These are phyloP conservation scores for Sericinus montela DNA, from an alignment of 2,888 invertebrate species.

Conservation along the genomic window DNA sequence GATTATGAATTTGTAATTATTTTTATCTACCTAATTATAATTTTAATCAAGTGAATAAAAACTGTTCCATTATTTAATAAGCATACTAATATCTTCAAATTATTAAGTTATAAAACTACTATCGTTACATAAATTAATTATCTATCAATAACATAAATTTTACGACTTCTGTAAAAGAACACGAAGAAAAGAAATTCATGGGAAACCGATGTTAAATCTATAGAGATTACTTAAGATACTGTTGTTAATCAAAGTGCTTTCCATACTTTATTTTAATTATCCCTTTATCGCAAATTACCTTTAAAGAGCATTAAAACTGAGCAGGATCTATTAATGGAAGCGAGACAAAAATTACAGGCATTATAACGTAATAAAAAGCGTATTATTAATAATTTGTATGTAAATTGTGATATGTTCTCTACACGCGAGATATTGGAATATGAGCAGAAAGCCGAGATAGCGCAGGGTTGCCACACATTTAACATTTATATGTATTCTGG, in stretches of 20 bases:
- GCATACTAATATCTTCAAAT: neutral
- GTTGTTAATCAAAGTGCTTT: constrained; percentile 1
- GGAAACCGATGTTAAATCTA: constrained; percentile 5
- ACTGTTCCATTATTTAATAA: no score
- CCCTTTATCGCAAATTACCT: constrained; percentile 16
- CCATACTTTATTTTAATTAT: constrained; percentile 7
- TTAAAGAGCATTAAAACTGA: constrained; percentile 4
- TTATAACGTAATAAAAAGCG: constrained; percentile 15
- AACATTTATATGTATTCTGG: constrained; percentile 12
- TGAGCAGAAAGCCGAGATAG: constrained; percentile 1
- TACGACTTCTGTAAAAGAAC: neutral
- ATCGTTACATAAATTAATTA: constrained; percentile 1
- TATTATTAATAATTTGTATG: constrained; percentile 18
- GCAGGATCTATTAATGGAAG: constrained; percentile 15
- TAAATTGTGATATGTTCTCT: constrained; percentile 12
- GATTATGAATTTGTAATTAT: no score
- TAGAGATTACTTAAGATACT: neutral
- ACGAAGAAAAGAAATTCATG: constrained; percentile 1
- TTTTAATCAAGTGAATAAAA: no score
- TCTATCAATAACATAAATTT: constrained; percentile 6
- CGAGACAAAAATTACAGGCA: constrained; percentile 14
- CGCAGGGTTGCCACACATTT: constrained; percentile 8
- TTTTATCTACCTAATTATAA: no score
- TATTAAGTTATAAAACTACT: constrained; percentile 8
- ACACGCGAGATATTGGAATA: neutral